phyloP scores from a whole-genome alignment of 2,113 vertebrate species.

The Gnathonemus echidnorhynchus region DNA sequence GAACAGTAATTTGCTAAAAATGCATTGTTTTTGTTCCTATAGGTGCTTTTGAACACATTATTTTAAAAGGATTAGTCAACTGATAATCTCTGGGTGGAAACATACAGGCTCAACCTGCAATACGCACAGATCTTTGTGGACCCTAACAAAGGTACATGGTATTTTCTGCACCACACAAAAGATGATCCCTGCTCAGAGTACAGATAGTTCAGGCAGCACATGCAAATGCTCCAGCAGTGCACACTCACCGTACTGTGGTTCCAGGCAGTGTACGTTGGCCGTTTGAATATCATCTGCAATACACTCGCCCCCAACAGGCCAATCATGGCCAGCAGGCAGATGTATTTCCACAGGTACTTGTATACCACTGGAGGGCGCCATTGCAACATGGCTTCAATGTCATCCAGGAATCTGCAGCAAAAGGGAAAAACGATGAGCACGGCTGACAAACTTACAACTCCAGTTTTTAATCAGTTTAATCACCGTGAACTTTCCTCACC shows the following conservation, averaged over 20 bases:
- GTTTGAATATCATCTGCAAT: constrained; percentile 45
- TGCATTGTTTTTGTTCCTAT: neutral
- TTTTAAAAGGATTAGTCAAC: neutral
- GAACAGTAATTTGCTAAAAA: neutral
- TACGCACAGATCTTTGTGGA: neutral
- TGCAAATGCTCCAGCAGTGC: neutral
- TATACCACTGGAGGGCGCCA: constrained; percentile 56
- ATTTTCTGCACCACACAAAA: neutral
- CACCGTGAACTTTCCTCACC: constrained; percentile 44
- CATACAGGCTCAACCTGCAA: neutral
- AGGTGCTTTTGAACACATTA: neutral
- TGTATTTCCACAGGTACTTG: constrained; percentile 68
- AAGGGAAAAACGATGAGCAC: neutral
- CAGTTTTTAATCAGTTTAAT: neutral
- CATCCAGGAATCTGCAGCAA: constrained; percentile 61
- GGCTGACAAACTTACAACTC: neutral
- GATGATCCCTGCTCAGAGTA: neutral
- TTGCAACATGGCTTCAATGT: constrained; percentile 61
- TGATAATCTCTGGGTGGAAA: neutral
- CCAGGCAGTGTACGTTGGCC: constrained; percentile 65
- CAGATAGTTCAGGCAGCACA: neutral
- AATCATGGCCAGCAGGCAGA: constrained; percentile 63
- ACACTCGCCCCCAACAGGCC: constrained; percentile 57
- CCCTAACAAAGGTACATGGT: neutral
- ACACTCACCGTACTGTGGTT: constrained; percentile 50